These are phyloP conservation scores for Heliconius himera DNA, from an alignment of 1,140 invertebrate genomes.

Conservation along the genomic window DNA sequence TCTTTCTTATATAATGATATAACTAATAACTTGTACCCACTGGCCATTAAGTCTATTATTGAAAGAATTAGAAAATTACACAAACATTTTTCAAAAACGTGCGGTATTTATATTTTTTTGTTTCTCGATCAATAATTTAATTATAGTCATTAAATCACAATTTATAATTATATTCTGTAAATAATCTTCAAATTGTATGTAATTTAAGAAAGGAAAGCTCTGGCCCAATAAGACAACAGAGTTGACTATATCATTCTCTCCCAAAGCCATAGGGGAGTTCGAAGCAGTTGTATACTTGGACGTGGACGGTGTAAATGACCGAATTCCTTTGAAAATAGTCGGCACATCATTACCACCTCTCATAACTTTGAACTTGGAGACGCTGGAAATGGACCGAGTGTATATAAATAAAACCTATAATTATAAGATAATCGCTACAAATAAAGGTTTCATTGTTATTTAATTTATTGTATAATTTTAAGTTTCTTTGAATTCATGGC, in stretches of 20 bases:
- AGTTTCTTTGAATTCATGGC: too few relatives aligned
- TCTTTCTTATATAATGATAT: neutral
- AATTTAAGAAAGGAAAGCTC: constrained; percentile 65
- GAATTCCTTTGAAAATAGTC: constrained; percentile 59
- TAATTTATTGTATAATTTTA: neutral
- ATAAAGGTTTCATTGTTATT: constrained; percentile 57
- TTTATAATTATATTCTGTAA: neutral
- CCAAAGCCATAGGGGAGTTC: constrained; percentile 69
- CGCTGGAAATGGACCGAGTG: constrained; percentile 68
- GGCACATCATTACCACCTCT: constrained; percentile 67
- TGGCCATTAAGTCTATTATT: too few relatives aligned
- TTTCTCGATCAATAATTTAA: neutral
- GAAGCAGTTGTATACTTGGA: constrained; percentile 64
- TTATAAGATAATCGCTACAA: constrained; percentile 69
- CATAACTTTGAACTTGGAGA: constrained; percentile 68
- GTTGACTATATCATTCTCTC: constrained; percentile 67
- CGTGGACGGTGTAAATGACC: constrained; percentile 62
- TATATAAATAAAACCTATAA: constrained; percentile 73
- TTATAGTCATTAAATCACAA: neutral
- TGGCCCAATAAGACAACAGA: constrained; percentile 71
- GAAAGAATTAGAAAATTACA: too few relatives aligned
- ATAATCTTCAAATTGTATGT: constrained; percentile 10
- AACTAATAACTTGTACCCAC: too few relatives aligned
- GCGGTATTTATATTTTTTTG: neutral
- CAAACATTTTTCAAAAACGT: neutral